These are phyloP conservation scores for Caenorhabditis parvicauda DNA, from an alignment of 2,888 invertebrate species.

Conservation along the genomic window DNA sequence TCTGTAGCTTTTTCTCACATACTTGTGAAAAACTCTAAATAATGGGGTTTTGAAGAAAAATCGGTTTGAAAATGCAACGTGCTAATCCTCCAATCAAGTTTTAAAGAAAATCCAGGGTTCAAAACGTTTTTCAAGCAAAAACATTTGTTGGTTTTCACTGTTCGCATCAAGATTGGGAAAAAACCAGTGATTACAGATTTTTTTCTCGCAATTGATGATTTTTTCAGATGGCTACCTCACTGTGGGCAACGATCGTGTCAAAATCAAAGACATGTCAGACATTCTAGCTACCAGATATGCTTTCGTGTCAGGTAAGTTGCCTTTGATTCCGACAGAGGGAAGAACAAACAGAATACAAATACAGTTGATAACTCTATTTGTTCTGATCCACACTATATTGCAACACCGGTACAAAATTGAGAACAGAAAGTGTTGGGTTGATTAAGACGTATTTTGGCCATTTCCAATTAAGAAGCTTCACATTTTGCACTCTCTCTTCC, in stretches of 20 bases:
- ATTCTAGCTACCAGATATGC: slow-evolving; percentile 56
- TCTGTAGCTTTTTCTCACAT: no score
- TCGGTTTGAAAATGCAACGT: no score
- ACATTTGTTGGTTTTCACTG: no score
- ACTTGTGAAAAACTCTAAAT: background rate
- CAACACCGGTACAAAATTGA: background rate
- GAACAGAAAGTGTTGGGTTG: slow-evolving; percentile 6
- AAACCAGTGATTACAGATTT: background rate
- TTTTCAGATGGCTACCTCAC: slow-evolving; percentile 58
- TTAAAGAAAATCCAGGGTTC: no score
- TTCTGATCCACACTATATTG: background rate
- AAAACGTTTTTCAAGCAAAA: no score
- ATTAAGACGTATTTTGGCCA: slow-evolving; percentile 5
- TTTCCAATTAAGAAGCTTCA: slow-evolving; percentile 17
- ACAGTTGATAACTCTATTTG: background rate
- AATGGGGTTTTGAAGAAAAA: no score
- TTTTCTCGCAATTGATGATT: background rate
- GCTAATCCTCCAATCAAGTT: no score
- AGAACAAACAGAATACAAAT: no score
- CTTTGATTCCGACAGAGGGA: background rate
- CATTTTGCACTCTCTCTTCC: slow-evolving; percentile 13
- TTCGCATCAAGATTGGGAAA: no score
- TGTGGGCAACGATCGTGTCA: slow-evolving; percentile 52
- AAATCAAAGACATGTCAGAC: slow-evolving; percentile 59
- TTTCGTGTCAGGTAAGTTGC: slow-evolving; percentile 54